Evolutionary conservation across 53 echinoderm and acorn worm genomes (phyloP).

Genomic region (Arbacia lixula): DNA sequence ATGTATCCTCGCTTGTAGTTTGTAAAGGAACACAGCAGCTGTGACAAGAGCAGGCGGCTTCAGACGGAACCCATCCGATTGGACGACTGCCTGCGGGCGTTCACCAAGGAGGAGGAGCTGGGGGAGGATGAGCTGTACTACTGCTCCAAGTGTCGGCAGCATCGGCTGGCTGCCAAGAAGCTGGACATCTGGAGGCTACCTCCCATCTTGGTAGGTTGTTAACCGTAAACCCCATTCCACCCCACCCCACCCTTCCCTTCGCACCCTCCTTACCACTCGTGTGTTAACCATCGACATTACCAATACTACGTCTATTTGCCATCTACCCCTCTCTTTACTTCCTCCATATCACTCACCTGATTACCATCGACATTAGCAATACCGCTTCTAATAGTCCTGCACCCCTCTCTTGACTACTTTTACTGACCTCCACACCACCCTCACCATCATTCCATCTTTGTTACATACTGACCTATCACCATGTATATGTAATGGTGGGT

Average conservation of each 20-base stretch:
- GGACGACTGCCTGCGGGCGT: constrained; percentile 93
- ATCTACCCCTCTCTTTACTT: neutral
- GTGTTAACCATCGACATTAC: neutral
- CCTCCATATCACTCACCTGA: too few relatives aligned
- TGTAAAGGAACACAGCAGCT: constrained; percentile 90
- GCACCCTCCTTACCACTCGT: neutral
- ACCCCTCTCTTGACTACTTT: too few relatives aligned
- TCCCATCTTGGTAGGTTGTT: constrained; percentile 79
- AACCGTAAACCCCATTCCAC: neutral
- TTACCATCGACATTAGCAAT: too few relatives aligned
- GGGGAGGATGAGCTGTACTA: constrained; percentile 99
- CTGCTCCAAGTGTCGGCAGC: constrained; percentile 97
- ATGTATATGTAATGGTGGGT: too few relatives aligned
- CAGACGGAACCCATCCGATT: constrained; percentile 97
- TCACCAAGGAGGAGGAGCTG: constrained; percentile 97
- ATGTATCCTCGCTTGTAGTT: constrained; percentile 63
- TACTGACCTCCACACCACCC: too few relatives aligned
- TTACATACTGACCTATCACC: too few relatives aligned
- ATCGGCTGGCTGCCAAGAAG: constrained; percentile 93
- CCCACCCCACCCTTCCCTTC: neutral
- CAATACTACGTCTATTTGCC: neutral
- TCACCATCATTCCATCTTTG: too few relatives aligned
- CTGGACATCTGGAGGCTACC: constrained; percentile 97
- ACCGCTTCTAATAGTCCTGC: too few relatives aligned
- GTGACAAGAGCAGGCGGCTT: constrained; percentile 85